Base-by-base conservation (phyloP, 2,113 vertebrate species). In the Phodopus roborovskii region DNA sequence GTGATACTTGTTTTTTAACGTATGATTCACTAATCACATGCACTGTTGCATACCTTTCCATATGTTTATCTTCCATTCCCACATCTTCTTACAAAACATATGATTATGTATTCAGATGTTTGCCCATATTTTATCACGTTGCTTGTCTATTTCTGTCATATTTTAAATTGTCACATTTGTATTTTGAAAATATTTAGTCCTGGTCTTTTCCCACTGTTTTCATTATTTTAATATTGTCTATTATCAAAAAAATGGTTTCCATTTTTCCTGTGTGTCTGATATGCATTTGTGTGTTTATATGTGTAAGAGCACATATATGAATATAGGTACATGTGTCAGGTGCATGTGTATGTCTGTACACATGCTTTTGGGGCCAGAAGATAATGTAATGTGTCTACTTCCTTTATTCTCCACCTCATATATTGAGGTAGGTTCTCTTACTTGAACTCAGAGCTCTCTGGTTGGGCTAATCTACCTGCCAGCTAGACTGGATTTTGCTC, bases 101-200 rank as follows among this genome's bases (percentile, higher is more conserved):
- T 20, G 50, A 68, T 3, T 53, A 78, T 20, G 8, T 81, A 3
- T 58, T 81, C 48, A 81, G 33, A 20, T 71, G 33, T 68, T 92
- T 75, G 24, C 30, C 20, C 33, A 24, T 90, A 33, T 22, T 82
- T 88, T 92, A 81, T 30, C 64, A 33, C 13, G 3, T 74, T 89
- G 24, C 42, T 91, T 91, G 58, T 26, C 70, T 88, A 50, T 58
- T 24, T 56, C 39, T 64, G 28, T 74, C 53, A 50, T 71, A 19
- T 92, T 70, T 88, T 64, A 88, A 84, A 16, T 66, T 8, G 70
- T 53, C 81, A 79, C 36, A 86, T 10, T 48, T 24, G 48, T 26
- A 53, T 53, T 83, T 94, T 88, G 84, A 30, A 92, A 84, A 62
- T 71, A 81, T 78, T 77, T 88, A 53, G 64, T 73, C 6, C 42